Evolutionary conservation across 30 jellyfish, hydroid and myxozoan genomes (phyloP).

Genomic region (Morbakka virulenta): DNA sequence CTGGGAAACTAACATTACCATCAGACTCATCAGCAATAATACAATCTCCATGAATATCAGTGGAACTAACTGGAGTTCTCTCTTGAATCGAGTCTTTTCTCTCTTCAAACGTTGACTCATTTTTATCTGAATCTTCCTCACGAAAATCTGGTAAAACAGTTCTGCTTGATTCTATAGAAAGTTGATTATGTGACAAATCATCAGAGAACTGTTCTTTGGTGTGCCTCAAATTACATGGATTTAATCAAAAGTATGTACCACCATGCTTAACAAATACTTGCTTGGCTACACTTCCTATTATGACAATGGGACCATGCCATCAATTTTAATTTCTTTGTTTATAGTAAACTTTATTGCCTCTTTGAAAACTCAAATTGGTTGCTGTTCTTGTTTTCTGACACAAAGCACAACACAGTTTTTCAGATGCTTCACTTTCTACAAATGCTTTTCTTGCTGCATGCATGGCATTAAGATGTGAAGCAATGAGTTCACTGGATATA

Average conservation of each 20-base stretch:
- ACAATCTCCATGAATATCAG: too few relatives aligned
- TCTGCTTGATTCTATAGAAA: too few relatives aligned
- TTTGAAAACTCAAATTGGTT: conserved; percentile 1
- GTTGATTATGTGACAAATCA: too few relatives aligned
- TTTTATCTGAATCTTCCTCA: too few relatives aligned
- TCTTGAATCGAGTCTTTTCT: too few relatives aligned
- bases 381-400: conserved; percentile 23
- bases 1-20: too few relatives aligned
- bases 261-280: conserved; percentile 36
- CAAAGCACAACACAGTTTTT: conserved; percentile 18
- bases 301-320: conserved; percentile 77
- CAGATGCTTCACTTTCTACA: conserved; percentile 22
- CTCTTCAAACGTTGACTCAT: too few relatives aligned
- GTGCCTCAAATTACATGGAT: background rate
- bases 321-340: conserved; percentile 25
- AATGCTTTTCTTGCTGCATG: conserved; percentile 46
- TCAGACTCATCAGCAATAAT: too few relatives aligned
- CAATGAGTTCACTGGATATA: background rate
- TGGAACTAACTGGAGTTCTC: too few relatives aligned
- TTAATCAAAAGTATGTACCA: conserved; percentile 17
- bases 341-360: conserved; percentile 55
- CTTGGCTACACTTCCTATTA: conserved; percentile 39
- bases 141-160: too few relatives aligned
- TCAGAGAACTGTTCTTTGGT: too few relatives aligned
- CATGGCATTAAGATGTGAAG: conserved; percentile 15